Percentiles rank a stretch among this genome's conserved stretches.
Conservation (phyloP, 2,888 invertebrate genomes). For the Dynastes grantii region DNA sequence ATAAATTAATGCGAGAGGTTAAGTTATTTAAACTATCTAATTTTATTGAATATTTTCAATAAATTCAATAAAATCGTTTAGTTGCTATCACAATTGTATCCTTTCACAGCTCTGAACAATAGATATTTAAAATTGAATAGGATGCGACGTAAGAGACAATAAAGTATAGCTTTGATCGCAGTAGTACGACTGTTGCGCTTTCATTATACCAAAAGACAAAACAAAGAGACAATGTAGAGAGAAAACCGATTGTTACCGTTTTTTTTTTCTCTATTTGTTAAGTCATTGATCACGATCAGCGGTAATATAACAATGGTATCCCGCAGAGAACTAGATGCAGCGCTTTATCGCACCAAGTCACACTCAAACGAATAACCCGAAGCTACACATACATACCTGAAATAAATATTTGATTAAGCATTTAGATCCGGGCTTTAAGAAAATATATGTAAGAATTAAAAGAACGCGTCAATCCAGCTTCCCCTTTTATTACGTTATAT, state of each 20-base stretch:
- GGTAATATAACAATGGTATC: slow-evolving; percentile 32
- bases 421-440: background rate
- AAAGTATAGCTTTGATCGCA: background rate
- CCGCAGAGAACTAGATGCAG: slow-evolving; percentile 25
- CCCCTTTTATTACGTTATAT: background rate
- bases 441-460: background rate
- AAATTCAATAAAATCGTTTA: too few species aligned
- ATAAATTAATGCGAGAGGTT: too few species aligned
- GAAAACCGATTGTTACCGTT: slow-evolving; percentile 18
- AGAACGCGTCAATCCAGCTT: background rate
- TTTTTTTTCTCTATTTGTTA: slow-evolving; percentile 14
- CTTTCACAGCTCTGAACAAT: background rate
- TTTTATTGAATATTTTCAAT: too few species aligned
- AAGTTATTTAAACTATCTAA: too few species aligned
- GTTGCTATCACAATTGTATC: too few species aligned
- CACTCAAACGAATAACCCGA: slow-evolving; percentile 10
- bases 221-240: slow-evolving; percentile 15
- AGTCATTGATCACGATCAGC: slow-evolving; percentile 31
- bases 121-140: background rate
- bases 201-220: background rate
- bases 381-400: slow-evolving; percentile 3
- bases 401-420: slow-evolving; percentile 31
- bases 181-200: slow-evolving; percentile 14
- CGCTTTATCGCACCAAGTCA: slow-evolving; percentile 12
- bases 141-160: background rate